A percentile compares a stretch with the other conserved stretches of the same genome.
These are phyloP conservation scores for Hylaeus anthracinus DNA, from an alignment of 1,140 invertebrate species.

Conservation along the genomic window DNA sequence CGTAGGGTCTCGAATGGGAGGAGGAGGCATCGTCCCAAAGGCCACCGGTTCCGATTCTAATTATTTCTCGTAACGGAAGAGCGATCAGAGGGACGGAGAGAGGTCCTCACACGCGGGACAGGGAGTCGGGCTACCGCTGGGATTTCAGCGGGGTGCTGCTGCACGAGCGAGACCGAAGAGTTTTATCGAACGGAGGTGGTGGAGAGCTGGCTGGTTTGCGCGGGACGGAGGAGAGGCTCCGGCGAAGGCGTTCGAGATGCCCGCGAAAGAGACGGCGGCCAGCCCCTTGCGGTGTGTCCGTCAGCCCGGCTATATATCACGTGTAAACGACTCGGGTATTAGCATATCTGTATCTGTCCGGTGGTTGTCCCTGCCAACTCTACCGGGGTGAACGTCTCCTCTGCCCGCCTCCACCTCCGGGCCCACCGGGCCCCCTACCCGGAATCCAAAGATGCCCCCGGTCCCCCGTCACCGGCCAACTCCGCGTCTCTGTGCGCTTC, in stretches of 20 bases:
- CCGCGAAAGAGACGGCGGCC: conserved; percentile 58
- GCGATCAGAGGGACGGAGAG: not conserved
- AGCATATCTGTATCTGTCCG: conserved; percentile 75
- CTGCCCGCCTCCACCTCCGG: conserved; percentile 49
- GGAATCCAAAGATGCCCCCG: conserved; percentile 28
- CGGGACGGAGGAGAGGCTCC: too few species aligned
- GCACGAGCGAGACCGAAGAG: not conserved
- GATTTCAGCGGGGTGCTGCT: conserved; percentile 58
- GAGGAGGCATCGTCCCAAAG: not conserved
- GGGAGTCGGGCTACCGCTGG: conserved; percentile 39
- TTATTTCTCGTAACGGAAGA: not conserved
- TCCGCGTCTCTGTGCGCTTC: conserved; percentile 25
- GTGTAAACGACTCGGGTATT: conserved; percentile 74
- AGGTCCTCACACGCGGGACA: conserved; percentile 14
- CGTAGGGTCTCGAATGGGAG: not conserved
- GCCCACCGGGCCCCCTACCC: conserved; percentile 36
- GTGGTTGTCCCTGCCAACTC: conserved; percentile 71
- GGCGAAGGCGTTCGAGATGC: conserved; percentile 47
- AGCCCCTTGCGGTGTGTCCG: conserved; percentile 65
- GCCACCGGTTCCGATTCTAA: not conserved
- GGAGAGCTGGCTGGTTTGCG: not conserved
- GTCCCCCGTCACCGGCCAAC: not conserved
- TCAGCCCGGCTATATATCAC: conserved; percentile 74
- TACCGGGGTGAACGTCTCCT: conserved; percentile 66
- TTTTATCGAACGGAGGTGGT: not conserved